Evolutionary conservation across 1,140 invertebrate genomes (phyloP), one percentile per base, ranked within the genome.

Genomic region (Acromyrmex charruanus): DNA sequence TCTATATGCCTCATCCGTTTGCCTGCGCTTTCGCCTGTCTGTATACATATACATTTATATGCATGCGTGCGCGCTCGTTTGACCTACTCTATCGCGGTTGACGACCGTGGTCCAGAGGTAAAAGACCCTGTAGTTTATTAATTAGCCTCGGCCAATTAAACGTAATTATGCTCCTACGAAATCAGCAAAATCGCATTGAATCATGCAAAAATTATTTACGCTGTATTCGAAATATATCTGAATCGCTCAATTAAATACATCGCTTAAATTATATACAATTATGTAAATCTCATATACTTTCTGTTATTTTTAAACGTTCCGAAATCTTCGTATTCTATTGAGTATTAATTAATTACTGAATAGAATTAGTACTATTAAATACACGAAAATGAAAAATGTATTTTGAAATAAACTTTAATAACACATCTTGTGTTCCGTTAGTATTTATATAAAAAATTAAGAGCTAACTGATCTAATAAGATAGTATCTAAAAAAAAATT

Each of bases 71-170:
- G 25, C 31, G 51, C 68, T 77, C 59, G 28, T 87, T 87, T 77
- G 71, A 79, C 85, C 66, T 55, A 75, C 7, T 84, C 51, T n/a
- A 66, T 49, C 44, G 63, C 77, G 51, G 77, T 86, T 86, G 84
- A 77, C n/a, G 61, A 75, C 58, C 80, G 39, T 18, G 88, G 61
- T 84, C 39, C 53, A 35, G 68, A 44, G 79, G n/a, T 58, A 71
- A 88, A 90, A 90, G 89, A 72, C 39, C 61, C 21, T 81, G 51
- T 69, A 77, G 86, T 87, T 90, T 88, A 90, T 90, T 77, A 90
- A 90, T 75, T 87, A 80, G 74, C 63, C 66, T 18, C 49, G 53
- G 25, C 63, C 68, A 90, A 80, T 90, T 87, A 88, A 51, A 55
- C 75, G 63, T 88, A 75, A 90, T 90, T 85, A 88, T 49, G 68